Conservation (phyloP, 2,888 invertebrate genomes). For the Notodonta dromedarius region DNA sequence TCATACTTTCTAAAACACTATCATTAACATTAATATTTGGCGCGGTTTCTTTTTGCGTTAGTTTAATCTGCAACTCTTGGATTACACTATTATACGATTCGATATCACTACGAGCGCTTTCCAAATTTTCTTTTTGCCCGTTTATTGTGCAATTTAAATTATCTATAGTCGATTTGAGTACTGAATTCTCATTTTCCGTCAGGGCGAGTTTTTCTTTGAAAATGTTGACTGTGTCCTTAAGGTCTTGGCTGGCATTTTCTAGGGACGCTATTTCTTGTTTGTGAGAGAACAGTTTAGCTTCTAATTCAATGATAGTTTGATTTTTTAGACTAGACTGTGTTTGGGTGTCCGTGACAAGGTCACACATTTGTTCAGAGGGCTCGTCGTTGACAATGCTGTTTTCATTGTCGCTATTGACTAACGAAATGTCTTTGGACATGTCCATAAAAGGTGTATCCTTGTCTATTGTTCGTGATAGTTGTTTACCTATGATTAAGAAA, state of each 20-base stretch:
- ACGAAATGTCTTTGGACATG: constrained; percentile 64
- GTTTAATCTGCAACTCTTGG: constrained; percentile 62
- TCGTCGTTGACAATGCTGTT: constrained; percentile 50
- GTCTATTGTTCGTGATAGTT: constrained; percentile 40
- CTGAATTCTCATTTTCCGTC: constrained; percentile 58
- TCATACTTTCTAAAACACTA: constrained; percentile 56
- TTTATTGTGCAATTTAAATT: constrained; percentile 61
- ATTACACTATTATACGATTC: constrained; percentile 61
- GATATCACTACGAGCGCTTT: constrained; percentile 55
- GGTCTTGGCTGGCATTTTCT: constrained; percentile 56
- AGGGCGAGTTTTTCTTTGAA: constrained; percentile 52
- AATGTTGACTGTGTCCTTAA: constrained; percentile 48
- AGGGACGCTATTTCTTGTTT: constrained; percentile 55
- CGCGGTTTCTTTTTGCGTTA: constrained; percentile 50
- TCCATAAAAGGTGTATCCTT: constrained; percentile 60
- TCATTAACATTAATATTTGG: constrained; percentile 48
- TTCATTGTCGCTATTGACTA: constrained; percentile 66
- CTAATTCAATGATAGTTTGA: constrained; percentile 55
- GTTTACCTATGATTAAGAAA: constrained; percentile 41
- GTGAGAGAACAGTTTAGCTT: constrained; percentile 53
- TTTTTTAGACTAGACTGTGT: constrained; percentile 54
- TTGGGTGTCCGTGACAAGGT: constrained; percentile 49
- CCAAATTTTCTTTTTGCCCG: constrained; percentile 56
- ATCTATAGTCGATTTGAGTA: constrained; percentile 59
- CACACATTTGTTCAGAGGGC: constrained; percentile 40